Evolutionary conservation across 2,113 vertebrate species (phyloP).

Genomic region (Pseudopipra pipra): DNA sequence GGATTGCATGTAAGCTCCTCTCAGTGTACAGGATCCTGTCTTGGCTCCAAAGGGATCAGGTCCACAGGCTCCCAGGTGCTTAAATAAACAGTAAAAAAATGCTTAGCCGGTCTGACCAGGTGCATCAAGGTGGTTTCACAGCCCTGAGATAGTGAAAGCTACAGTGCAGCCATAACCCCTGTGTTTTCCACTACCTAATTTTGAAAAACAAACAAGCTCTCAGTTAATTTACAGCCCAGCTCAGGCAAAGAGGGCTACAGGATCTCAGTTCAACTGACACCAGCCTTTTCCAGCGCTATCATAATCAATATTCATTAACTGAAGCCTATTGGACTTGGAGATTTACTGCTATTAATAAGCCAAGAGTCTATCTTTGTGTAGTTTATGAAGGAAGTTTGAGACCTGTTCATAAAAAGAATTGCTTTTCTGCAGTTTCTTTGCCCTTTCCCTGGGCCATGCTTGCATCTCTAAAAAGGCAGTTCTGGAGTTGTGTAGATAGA

Average conservation of each 20-base stretch:
- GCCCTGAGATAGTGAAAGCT: not conserved
- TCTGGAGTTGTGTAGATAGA: not conserved
- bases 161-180: not conserved
- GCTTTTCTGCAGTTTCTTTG: not conserved
- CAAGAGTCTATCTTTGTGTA: not conserved
- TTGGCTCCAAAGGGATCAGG: not conserved
- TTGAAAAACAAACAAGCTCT: not conserved
- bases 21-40: not conserved
- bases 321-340: not conserved
- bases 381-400: not conserved
- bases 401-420: not conserved
- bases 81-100: not conserved
- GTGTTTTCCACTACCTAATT: not conserved
- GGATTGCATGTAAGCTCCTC: not conserved
- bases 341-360: conserved; percentile 21
- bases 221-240: not conserved
- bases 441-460: not conserved
- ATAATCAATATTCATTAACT: conserved; percentile 43
- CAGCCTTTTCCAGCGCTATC: not conserved
- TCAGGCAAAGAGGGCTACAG: not conserved
- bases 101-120: not conserved
- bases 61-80: not conserved
- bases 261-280: not conserved
- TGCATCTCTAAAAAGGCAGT: not conserved
- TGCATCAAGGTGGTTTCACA: not conserved